phyloP scores from a whole-genome alignment of 2,113 vertebrate genomes.

The Eptatretus burgeri region DNA sequence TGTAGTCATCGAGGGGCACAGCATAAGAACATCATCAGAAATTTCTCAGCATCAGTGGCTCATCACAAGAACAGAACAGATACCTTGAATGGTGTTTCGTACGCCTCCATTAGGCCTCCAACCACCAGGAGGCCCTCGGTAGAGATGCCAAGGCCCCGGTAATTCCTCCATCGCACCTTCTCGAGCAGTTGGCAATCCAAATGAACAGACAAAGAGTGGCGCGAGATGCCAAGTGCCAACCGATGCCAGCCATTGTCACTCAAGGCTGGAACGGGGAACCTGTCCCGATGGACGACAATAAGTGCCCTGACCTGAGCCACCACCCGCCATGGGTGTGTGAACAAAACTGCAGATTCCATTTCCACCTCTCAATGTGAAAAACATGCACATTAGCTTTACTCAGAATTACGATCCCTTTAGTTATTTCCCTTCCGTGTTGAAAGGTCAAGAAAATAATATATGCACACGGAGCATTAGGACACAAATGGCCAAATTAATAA shows the following conservation, averaged over 20 bases:
- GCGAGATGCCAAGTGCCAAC: conserved; percentile 29
- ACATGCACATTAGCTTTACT: background rate
- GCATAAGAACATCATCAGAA: too few species aligned
- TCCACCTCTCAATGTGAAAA: background rate
- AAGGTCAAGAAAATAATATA: too few species aligned
- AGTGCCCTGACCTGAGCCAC: background rate
- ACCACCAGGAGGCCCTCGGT: conserved; percentile 31
- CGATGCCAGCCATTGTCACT: conserved; percentile 35
- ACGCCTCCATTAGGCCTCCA: conserved; percentile 28
- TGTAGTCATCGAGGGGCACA: too few species aligned
- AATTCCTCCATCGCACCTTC: conserved; percentile 32
- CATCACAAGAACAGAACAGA: too few species aligned
- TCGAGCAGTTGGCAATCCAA: conserved; percentile 45
- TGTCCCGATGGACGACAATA: conserved; percentile 11
- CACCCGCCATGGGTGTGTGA: background rate
- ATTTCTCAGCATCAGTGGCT: too few species aligned
- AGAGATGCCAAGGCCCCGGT: conserved; percentile 22
- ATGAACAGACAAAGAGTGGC: conserved; percentile 22
- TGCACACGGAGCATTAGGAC: too few species aligned
- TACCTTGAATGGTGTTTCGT: conserved; percentile 45
- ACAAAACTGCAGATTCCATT: background rate
- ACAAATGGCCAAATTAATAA: too few species aligned
- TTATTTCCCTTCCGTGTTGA: background rate
- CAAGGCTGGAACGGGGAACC: conserved; percentile 31
- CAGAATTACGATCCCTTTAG: background rate